These are phyloP conservation scores for Montipora sp. DNA, from an alignment of 64 coral and sea anemone genomes.

Conservation along the genomic window DNA sequence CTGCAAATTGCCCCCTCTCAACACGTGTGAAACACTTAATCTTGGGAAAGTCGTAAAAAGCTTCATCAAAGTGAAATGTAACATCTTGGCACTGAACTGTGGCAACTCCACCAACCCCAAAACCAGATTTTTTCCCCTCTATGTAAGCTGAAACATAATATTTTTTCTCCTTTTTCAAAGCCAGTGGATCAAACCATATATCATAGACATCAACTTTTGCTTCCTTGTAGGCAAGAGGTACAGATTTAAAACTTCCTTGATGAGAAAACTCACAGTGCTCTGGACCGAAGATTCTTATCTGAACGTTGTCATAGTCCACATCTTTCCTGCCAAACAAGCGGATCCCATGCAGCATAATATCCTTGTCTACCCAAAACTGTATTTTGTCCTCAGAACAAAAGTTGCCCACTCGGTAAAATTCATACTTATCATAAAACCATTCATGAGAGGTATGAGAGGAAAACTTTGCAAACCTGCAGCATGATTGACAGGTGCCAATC, in stretches of 20 bases:
- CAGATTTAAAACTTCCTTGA: neutral
- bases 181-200: neutral
- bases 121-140: neutral
- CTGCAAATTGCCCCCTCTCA: neutral
- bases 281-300: neutral
- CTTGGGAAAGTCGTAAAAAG: too few species aligned
- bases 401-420: neutral
- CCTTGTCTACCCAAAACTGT: neutral
- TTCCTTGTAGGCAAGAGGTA: neutral
- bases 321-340: neutral
- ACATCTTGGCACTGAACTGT: neutral
- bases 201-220: neutral
- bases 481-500: neutral
- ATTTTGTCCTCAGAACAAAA: neutral
- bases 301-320: neutral
- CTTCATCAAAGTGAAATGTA: neutral
- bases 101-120: neutral
- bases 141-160: neutral
- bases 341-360: neutral
- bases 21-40: neutral
- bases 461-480: neutral
- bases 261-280: fast-evolving
- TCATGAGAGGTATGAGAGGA: neutral
- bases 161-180: neutral
- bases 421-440: neutral